Evolutionary conservation across 92 coral and sea anemone genomes (phyloP).

Genomic region (Paramuricea clavata): DNA sequence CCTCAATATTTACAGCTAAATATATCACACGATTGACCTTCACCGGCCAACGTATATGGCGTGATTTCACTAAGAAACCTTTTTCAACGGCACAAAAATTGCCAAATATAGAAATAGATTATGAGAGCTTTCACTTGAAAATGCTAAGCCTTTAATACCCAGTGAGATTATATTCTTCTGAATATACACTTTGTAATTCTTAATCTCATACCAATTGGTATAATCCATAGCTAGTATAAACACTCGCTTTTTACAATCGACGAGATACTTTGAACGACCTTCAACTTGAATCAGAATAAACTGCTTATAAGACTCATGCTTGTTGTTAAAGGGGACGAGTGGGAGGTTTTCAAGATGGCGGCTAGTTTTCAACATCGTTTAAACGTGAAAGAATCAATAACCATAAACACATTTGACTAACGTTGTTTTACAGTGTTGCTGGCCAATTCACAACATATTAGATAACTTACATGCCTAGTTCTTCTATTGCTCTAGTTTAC

Average conservation of each 20-base stretch:
- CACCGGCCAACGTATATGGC: background rate
- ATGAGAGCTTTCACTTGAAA: background rate
- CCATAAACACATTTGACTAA: no score
- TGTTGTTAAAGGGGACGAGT: no score
- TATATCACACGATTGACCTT: background rate
- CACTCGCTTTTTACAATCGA: background rate
- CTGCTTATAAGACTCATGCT: no score
- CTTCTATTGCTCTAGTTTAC: no score
- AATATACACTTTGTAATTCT: background rate
- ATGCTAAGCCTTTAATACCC: slow-evolving; percentile 12
- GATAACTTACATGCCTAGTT: no score
- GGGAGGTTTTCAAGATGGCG: no score
- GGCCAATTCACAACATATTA: no score
- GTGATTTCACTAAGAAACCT: background rate
- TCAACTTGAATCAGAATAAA: background rate
- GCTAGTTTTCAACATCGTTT: no score
- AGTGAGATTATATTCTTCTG: background rate
- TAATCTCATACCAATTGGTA: background rate
- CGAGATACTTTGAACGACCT: background rate
- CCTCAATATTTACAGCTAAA: background rate
- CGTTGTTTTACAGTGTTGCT: no score
- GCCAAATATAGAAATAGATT: slow-evolving; percentile 21
- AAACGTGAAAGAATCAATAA: no score
- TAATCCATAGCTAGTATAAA: slow-evolving; percentile 5
- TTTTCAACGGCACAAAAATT: background rate